Conservation (phyloP, 1,140 invertebrate genomes). For the Euura saliciscinereae region DNA sequence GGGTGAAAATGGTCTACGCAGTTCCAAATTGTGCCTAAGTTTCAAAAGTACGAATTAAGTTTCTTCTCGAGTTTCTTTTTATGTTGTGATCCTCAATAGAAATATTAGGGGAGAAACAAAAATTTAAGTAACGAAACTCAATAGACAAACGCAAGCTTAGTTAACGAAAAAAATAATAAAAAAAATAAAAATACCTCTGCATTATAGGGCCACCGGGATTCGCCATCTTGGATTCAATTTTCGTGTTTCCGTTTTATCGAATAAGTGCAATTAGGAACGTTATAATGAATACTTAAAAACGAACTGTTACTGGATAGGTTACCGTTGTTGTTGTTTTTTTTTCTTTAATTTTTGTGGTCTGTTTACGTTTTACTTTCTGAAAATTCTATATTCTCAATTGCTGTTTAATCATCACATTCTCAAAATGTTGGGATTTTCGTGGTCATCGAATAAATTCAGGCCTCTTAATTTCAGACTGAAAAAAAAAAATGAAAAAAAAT, state of each 20-base stretch:
- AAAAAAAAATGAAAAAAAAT: not conserved
- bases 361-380: conserved; percentile 30
- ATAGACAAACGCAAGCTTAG: conserved; percentile 20
- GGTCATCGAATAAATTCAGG: conserved; percentile 56
- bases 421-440: conserved; percentile 59
- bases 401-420: conserved; percentile 45
- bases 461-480: conserved; percentile 12
- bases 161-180: conserved; percentile 30
- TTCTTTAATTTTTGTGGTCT: no score
- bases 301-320: conserved; percentile 59
- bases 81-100: not conserved
- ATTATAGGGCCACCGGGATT: conserved; percentile 48
- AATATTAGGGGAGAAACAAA: not conserved
- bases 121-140: not conserved
- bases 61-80: not conserved
- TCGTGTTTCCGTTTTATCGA: conserved; percentile 57
- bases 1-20: conserved; percentile 52
- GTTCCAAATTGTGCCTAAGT: conserved; percentile 62
- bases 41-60: conserved; percentile 32
- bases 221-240: conserved; percentile 58
- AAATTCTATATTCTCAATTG: conserved; percentile 59
- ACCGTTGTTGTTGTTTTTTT: conserved; percentile 34
- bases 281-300: conserved; percentile 38
- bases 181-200: conserved; percentile 39
- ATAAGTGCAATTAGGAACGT: conserved; percentile 62